Percentiles rank a stretch among this genome's conserved stretches.
Conservation (phyloP, 2,797 vertebrate genomes). For the Acipenser transmontanus region DNA sequence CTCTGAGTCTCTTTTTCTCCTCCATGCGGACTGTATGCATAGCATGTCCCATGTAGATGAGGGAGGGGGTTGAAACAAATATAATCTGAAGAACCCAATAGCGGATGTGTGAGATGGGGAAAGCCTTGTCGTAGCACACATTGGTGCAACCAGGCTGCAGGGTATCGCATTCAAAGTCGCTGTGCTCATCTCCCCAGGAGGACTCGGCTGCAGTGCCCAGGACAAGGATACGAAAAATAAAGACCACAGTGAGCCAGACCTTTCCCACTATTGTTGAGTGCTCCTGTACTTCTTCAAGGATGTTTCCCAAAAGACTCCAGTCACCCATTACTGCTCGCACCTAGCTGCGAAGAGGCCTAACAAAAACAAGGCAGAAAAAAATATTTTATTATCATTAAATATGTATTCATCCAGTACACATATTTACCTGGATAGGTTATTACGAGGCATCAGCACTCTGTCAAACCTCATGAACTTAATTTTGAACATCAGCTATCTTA, state of each 20-base stretch:
- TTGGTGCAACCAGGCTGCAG: constrained; percentile 91
- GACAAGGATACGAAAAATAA: constrained; percentile 95
- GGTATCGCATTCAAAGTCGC: constrained; percentile 89
- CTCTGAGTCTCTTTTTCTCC: constrained; percentile 70
- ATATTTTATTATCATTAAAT: too few species aligned
- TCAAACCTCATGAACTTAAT: too few species aligned
- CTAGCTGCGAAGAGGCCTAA: constrained; percentile 20
- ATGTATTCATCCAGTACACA: too few species aligned
- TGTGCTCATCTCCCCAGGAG: constrained; percentile 95
- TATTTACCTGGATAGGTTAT: too few species aligned
- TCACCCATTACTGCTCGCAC: constrained; percentile 79
- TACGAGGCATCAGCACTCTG: too few species aligned
- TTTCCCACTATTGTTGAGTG: constrained; percentile 95
- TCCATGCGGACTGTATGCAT: constrained; percentile 84
- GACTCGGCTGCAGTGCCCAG: constrained; percentile 92
- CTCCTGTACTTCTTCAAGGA: constrained; percentile 95
- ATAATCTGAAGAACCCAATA: constrained; percentile 97
- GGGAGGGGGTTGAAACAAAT: constrained; percentile 91
- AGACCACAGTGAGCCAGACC: constrained; percentile 92
- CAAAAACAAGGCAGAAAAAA: not conserved
- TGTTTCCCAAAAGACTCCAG: constrained; percentile 93
- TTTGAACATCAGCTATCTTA: too few species aligned
- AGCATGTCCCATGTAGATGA: constrained; percentile 93
- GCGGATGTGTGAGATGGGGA: constrained; percentile 94
- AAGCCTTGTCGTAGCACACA: constrained; percentile 91